Evolutionary conservation across 2,797 vertebrate genomes (phyloP), one percentile per base, ranked within the genome.

Genomic region (Pseudomugil tenellus): DNA sequence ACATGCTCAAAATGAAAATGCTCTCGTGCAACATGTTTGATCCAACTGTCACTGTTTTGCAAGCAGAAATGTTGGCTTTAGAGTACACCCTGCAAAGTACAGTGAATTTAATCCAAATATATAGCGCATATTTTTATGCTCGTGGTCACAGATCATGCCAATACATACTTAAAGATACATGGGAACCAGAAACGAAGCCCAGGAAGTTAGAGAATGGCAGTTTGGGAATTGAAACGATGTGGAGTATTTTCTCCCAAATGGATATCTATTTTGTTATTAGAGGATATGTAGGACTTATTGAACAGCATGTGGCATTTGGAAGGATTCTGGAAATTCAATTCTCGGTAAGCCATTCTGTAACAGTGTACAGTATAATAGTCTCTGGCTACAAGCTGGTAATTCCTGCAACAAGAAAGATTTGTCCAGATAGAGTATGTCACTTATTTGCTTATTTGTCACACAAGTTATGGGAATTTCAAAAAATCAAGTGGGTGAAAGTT

Each of bases 41-140:
- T 48, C 57, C 29, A 55, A 69, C 49, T 59, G 62, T 60, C 66
- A 46, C 3, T 14, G 43, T 25, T 51, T 70, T 25, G 31, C 49
- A 63, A 55, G 48, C 39, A 21, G 17, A 21, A 64, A 69, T 26
- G 13, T 37, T 70, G 59, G 68, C 68, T 57, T 57, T n/a, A 39
- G 26, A 51, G 57, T 56, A 23, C 1, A 23, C n/a, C 34, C 53
- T 39, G 43, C 23, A 41, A 14, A 11, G 13, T 57, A 29, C 29
- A 25, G 39, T 37, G 10, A 70, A 56, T 25, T 51, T 46, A 56
- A 56, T 48, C 39, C 23, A 62, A 56, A 49, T n/a, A 9, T 34
- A 63, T 34, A 49, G 41, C 31, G 13, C 32, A 60, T 10, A 6
- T 55, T 56, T 63, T 48, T 37, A 31, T 43, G 43, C 16, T 39